Conservation (phyloP, 2,113 vertebrate species). For the Bos indicus region DNA sequence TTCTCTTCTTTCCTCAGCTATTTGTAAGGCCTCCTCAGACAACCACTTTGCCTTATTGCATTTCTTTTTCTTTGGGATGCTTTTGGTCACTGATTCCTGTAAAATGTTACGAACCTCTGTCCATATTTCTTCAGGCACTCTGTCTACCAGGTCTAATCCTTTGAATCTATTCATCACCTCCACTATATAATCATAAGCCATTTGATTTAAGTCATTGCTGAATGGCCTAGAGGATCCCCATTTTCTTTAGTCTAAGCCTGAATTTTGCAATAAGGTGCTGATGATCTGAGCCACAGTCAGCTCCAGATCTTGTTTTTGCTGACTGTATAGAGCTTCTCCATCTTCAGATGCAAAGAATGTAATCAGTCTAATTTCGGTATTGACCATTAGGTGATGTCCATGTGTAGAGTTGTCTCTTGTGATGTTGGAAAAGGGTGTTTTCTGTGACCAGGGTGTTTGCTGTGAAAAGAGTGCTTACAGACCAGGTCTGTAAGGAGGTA, state of each 20-base stretch:
- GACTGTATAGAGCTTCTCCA: neutral
- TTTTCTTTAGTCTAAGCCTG: neutral
- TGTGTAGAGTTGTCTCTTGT: neutral
- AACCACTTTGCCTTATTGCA: neutral
- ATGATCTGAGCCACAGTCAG: neutral
- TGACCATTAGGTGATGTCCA: neutral
- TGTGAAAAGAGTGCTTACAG: neutral
- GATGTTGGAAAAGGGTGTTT: neutral
- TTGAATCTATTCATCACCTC: neutral
- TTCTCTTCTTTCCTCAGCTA: neutral
- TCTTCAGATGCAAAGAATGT: neutral
- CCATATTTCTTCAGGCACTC: neutral
- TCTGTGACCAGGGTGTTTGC: neutral
- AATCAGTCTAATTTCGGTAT: neutral
- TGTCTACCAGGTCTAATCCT: neutral
- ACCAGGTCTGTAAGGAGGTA: neutral
- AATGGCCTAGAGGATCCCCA: neutral
- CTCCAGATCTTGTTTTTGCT: neutral
- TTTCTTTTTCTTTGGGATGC: neutral
- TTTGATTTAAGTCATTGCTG: neutral
- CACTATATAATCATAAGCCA: neutral
- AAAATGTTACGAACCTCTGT: neutral
- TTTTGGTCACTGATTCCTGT: neutral
- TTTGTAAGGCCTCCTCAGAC: neutral
- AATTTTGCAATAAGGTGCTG: neutral